phyloP scores from a whole-genome alignment of 2,797 vertebrate species.

The Threskiornis aethiopicus region DNA sequence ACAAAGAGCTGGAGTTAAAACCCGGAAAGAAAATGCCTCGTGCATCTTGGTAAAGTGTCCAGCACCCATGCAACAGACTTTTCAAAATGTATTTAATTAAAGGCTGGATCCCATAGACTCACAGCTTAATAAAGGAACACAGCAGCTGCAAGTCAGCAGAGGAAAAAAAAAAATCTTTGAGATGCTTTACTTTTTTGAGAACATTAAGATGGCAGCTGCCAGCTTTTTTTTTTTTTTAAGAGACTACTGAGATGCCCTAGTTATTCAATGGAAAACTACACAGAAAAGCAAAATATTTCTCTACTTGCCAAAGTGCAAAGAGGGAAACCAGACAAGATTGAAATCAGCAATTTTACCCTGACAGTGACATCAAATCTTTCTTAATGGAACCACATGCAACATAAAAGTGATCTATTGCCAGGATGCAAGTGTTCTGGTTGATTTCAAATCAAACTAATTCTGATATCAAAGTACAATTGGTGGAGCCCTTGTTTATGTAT shows the following conservation, averaged over 20 bases:
- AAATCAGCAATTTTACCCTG: conserved; percentile 16
- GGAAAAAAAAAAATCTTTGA: neutral
- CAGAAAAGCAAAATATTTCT: conserved; percentile 6
- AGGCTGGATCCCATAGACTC: neutral
- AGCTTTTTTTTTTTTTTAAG: neutral
- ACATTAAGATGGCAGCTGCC: neutral
- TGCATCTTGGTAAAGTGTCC: neutral
- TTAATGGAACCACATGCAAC: conserved; percentile 14
- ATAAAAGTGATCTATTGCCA: conserved; percentile 21
- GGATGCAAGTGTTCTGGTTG: conserved; percentile 24
- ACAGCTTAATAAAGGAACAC: neutral
- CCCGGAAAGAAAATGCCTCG: neutral
- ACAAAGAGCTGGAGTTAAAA: neutral
- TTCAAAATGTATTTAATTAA: neutral
- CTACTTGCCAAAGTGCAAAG: neutral
- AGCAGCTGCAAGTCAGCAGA: neutral
- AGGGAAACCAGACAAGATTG: conserved; percentile 29
- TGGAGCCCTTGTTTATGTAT: neutral
- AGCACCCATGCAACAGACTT: neutral
- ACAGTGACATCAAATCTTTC: conserved; percentile 36
- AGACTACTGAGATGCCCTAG: neutral
- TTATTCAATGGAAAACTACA: conserved; percentile 11
- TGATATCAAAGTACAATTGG: neutral
- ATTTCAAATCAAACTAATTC: conserved; percentile 19
- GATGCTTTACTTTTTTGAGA: neutral